These are phyloP conservation scores for Flexamia atlantica DNA, from an alignment of 2,888 invertebrate genomes.

Conservation along the genomic window DNA sequence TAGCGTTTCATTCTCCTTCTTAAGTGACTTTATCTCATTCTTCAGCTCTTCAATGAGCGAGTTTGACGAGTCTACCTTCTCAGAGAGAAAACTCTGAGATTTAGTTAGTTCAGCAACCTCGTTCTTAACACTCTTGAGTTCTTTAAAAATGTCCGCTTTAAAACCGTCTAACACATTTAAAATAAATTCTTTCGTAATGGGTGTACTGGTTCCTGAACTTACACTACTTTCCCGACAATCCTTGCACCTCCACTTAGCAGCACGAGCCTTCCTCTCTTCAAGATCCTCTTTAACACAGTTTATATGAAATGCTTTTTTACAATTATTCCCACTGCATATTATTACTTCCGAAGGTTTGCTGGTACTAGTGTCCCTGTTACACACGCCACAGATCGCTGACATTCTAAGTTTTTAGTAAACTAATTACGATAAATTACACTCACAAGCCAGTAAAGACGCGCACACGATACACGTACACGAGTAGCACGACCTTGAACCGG, in stretches of 20 bases:
- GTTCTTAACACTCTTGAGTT: background rate
- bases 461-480: background rate
- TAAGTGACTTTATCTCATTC: conserved; percentile 12
- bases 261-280: background rate
- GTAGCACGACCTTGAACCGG: background rate
- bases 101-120: conserved; percentile 5
- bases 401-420: background rate
- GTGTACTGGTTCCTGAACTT: background rate
- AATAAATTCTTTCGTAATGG: conserved; percentile 37
- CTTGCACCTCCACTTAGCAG: background rate
- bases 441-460: background rate
- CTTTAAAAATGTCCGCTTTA: conserved; percentile 32
- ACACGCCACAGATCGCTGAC: conserved; percentile 11
- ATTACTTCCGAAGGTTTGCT: background rate
- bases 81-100: conserved; percentile 4
- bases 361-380: background rate
- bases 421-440: background rate
- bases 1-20: conserved; percentile 36
- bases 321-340: background rate
- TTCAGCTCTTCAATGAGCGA: conserved; percentile 3
- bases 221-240: background rate
- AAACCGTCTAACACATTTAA: conserved; percentile 8
- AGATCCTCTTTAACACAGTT: background rate
- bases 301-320: background rate
- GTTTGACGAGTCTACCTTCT: background rate